Percentiles rank a stretch among this genome's conserved stretches.
Conservation (phyloP, 1,140 invertebrate genomes). For the Charaxes varanes region DNA sequence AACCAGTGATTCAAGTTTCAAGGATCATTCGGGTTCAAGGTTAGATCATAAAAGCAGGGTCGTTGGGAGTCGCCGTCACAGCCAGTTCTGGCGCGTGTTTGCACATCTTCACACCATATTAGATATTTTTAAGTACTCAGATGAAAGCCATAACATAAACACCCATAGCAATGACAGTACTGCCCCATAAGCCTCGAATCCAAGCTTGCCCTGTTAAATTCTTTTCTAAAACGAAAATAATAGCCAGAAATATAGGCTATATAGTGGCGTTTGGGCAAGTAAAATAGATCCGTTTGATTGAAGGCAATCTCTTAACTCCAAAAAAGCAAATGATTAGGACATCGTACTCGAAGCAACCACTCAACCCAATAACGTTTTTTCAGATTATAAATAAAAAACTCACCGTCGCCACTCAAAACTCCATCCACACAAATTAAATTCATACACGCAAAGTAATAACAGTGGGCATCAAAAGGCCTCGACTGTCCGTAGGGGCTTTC, state of each 20-base stretch:
- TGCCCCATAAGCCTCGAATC: too few relatives aligned
- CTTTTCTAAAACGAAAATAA: too few relatives aligned
- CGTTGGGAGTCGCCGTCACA: too few relatives aligned
- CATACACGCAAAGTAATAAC: constrained; percentile 68
- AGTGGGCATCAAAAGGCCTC: constrained; percentile 68
- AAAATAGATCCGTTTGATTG: constrained; percentile 9
- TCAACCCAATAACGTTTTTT: constrained; percentile 32
- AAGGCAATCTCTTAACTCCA: constrained; percentile 6
- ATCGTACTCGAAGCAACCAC: constrained; percentile 25
- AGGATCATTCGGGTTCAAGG: too few relatives aligned
- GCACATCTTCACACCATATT: too few relatives aligned
- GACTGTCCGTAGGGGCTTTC: constrained; percentile 68
- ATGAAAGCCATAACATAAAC: too few relatives aligned
- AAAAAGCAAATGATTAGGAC: constrained; percentile 20
- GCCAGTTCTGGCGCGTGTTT: too few relatives aligned
- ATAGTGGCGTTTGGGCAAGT: neutral
- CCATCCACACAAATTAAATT: constrained; percentile 69
- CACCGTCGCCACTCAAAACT: constrained; percentile 53
- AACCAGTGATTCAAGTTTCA: too few relatives aligned
- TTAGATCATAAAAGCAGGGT: too few relatives aligned
- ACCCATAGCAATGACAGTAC: too few relatives aligned
- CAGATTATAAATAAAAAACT: constrained; percentile 43
- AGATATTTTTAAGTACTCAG: too few relatives aligned
- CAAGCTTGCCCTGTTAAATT: too few relatives aligned
- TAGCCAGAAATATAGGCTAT: neutral